Evolutionary conservation across 2,797 vertebrate species (phyloP), one percentile per base, ranked within the genome.

Genomic region (Melanotaenia maccullochi): DNA sequence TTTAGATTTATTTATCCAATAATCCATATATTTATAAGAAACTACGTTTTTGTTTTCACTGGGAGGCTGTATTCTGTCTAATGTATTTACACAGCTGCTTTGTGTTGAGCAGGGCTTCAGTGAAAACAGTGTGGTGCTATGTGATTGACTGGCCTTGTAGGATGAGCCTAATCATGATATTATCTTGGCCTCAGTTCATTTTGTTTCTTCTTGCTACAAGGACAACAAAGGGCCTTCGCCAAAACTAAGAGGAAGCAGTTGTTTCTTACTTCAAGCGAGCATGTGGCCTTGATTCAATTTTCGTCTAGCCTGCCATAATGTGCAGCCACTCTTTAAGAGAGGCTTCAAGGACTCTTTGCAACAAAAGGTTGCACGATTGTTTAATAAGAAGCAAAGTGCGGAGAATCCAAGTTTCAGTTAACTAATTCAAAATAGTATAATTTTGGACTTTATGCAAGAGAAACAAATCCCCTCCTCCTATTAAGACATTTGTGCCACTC

Each of bases 61-160:
- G 57, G 40, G 74, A 71, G 67, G 76, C 71, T 54, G 68, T 75
- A 82, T 87, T 85, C 60, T 74, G 65, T 82, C 73, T 90, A 87
- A 92, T 87, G 67, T 95, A 93, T 93, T 94, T 94, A 80, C 81
- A 92, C 93, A 95, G 93, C 92, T 94, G 93, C 68, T 90, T 60
- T 58, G 65, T 69, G 87, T 90, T 90, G 81, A 88, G 51, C 70
- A 47, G 61, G 42, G 76, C 83, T 85, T 88, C 77, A 82, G 79
- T 82, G 79, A 85, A 93, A 93, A 88, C 84, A 75, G 30, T 66
- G 66, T 66, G 66, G 77, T 80, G 75, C 71, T 81, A 69, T 83
- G 77, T 91, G 92, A 94, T 91, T 90, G 92, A 91, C 88, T 91
- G 84, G 89, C 83, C 86, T 86, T 90, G 81, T 78, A 85, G 73